A percentile compares a stretch with the other conserved stretches of the same genome.
phyloP scores from a whole-genome alignment of 2,113 vertebrate genomes.

The Vulpes vulpes region DNA sequence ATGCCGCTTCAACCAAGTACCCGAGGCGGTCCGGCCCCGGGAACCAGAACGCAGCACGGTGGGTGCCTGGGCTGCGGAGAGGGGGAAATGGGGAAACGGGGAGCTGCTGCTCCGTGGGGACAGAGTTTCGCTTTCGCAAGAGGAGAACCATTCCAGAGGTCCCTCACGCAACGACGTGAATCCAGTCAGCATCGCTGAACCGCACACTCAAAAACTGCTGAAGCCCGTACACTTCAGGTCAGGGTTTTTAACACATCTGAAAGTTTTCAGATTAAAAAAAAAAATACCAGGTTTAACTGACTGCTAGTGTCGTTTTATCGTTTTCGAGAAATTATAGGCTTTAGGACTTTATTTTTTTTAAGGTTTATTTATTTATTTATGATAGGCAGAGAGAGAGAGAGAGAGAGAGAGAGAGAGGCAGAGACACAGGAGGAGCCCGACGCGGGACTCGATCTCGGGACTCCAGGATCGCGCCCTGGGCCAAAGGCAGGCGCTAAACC shows the following conservation, averaged over 20 bases:
- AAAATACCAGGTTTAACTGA: background rate
- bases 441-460: too few relatives aligned
- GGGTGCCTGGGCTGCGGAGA: background rate
- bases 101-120: background rate
- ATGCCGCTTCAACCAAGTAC: background rate
- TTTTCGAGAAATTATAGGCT: background rate
- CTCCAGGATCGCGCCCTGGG: too few relatives aligned
- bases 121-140: background rate
- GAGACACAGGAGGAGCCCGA: too few relatives aligned
- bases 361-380: too few relatives aligned
- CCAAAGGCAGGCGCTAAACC: too few relatives aligned
- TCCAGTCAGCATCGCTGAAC: background rate
- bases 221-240: accelerated
- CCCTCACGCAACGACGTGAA: accelerated
- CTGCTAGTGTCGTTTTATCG: background rate
- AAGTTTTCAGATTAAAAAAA: too few relatives aligned
- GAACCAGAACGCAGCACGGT: background rate
- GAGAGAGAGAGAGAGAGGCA: too few relatives aligned
- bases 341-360: background rate
- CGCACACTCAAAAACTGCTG: accelerated
- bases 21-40: background rate
- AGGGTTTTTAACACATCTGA: background rate
- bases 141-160: background rate
- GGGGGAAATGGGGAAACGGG: background rate
- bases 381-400: too few relatives aligned